phyloP scores from a whole-genome alignment of 2,113 vertebrate genomes.

The Lagenorhynchus albirostris region DNA sequence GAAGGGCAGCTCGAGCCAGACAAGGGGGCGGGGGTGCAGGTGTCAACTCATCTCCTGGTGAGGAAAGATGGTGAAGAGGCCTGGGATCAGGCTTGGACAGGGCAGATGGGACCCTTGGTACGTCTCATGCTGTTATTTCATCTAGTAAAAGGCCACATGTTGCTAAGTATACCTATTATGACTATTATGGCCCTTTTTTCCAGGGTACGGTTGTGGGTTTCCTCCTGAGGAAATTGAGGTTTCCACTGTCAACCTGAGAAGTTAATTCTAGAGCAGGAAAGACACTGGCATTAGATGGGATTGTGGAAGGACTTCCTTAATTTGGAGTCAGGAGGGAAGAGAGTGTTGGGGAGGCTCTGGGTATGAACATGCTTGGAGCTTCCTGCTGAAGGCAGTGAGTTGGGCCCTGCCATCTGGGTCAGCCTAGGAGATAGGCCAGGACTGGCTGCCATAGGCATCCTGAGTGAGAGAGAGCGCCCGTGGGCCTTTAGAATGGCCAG shows the following conservation, averaged over 20 bases:
- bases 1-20: not conserved
- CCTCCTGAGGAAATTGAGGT: not conserved
- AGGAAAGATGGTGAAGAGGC: not conserved
- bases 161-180: not conserved
- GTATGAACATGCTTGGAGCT: not conserved
- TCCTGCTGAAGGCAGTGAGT: not conserved
- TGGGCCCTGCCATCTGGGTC: no score
- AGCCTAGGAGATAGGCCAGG: not conserved
- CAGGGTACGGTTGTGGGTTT: not conserved
- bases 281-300: not conserved
- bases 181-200: not conserved
- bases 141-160: not conserved
- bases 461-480: not conserved
- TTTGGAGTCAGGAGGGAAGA: not conserved
- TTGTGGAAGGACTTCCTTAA: not conserved
- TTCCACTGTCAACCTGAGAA: not conserved
- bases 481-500: not conserved
- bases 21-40: no score
- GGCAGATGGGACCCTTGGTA: not conserved
- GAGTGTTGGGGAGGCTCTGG: not conserved
- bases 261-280: not conserved
- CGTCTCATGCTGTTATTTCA: not conserved
- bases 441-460: rapidly evolving
- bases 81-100: not conserved
- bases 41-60: not conserved